Percentiles rank a stretch among this genome's conserved stretches.
Evolutionary conservation across 2,113 vertebrate species (phyloP).

Genomic region (Dasyurus viverrinus): DNA sequence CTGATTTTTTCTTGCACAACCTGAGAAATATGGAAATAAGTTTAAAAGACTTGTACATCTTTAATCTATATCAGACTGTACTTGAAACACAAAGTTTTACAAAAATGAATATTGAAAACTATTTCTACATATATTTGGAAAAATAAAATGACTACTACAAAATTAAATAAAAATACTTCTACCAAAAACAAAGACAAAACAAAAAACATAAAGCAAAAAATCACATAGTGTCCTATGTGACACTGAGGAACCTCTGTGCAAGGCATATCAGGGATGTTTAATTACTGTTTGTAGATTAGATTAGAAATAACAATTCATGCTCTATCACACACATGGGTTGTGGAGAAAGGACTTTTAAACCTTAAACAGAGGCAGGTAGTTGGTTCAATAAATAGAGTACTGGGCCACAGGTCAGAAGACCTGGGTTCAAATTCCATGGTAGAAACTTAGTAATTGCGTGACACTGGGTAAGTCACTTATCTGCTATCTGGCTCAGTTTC

Average conservation of each 20-base stretch:
- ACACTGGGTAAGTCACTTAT: not conserved
- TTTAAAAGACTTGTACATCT: too few relatives aligned
- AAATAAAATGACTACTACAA: too few relatives aligned
- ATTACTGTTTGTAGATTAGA: not conserved
- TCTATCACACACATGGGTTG: not conserved
- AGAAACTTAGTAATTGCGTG: not conserved
- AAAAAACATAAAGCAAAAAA: too few relatives aligned
- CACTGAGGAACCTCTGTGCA: not conserved
- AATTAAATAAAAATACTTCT: too few relatives aligned
- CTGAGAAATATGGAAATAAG: too few relatives aligned
- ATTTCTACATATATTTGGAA: too few relatives aligned
- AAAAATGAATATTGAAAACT: too few relatives aligned
- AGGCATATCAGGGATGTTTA: not conserved
- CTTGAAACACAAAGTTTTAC: too few relatives aligned
- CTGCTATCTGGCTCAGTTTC: not conserved
- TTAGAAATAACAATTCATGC: not conserved
- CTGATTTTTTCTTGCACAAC: too few relatives aligned
- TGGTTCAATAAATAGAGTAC: not conserved
- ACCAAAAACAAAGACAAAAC: too few relatives aligned
- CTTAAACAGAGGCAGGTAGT: not conserved
- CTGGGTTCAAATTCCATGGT: not conserved
- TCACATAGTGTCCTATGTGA: too few relatives aligned
- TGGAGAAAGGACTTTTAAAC: not conserved
- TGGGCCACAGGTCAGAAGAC: not conserved
- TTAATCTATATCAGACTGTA: too few relatives aligned